A percentile compares a stretch with the other conserved stretches of the same genome.
Evolutionary conservation across 1,140 invertebrate species (phyloP).

Genomic region (Akabosia matsudoensis): DNA sequence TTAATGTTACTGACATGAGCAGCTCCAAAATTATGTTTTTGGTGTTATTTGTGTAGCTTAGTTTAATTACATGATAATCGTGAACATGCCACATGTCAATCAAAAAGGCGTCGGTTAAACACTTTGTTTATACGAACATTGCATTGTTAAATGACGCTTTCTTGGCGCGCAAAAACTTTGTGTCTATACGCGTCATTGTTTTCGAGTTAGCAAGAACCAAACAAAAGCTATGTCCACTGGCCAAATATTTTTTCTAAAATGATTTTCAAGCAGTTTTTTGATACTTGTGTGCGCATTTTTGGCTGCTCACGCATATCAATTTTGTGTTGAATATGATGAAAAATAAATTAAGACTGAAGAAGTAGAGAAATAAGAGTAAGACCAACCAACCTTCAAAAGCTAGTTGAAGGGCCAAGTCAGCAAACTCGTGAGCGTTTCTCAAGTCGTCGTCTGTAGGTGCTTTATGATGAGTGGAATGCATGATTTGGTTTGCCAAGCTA

Average conservation of each 20-base stretch:
- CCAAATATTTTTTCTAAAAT: too few species aligned
- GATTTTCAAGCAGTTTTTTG: background rate
- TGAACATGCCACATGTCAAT: background rate
- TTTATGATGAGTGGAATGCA: slow-evolving; percentile 27
- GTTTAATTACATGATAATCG: slow-evolving; percentile 5
- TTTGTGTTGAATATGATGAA: background rate
- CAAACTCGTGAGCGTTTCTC: slow-evolving; percentile 29
- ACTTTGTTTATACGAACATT: too few species aligned
- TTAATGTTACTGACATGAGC: background rate
- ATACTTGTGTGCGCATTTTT: background rate
- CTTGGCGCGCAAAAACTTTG: background rate
- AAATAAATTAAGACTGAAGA: background rate
- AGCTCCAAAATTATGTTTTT: background rate
- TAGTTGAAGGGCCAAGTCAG: slow-evolving; percentile 30
- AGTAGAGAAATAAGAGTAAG: background rate
- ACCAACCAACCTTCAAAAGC: slow-evolving; percentile 31
- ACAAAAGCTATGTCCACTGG: too few species aligned
- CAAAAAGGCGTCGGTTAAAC: background rate
- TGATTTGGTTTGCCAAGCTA: slow-evolving; percentile 37
- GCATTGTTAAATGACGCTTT: too few species aligned
- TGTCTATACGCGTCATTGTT: too few species aligned
- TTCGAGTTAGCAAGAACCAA: too few species aligned
- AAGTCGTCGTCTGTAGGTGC: slow-evolving; percentile 29
- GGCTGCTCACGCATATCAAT: background rate
- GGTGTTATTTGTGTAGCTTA: background rate